Percentiles rank a stretch among this genome's conserved stretches.
Conservation (phyloP, 2,888 invertebrate genomes). For the Hymenopus coronatus region DNA sequence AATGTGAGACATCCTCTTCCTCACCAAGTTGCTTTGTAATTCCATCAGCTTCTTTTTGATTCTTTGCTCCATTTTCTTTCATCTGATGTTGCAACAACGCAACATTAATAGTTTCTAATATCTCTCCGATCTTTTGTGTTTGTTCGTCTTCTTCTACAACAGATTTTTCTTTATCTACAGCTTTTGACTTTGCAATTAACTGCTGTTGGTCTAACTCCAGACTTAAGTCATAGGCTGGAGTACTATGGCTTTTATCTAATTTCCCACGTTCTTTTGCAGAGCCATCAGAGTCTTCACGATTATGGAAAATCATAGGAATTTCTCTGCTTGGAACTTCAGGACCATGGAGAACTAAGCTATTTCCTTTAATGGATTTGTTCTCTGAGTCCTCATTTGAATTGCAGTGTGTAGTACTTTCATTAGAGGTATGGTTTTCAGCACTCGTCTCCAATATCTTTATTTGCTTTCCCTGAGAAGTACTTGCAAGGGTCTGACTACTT, state of each 20-base stretch:
- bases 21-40: not conserved
- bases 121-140: constrained; percentile 33
- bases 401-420: constrained; percentile 29
- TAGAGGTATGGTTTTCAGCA: not conserved
- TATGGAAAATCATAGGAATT: not conserved
- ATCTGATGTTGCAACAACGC: constrained; percentile 43
- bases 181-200: not conserved
- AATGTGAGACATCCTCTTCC: not conserved
- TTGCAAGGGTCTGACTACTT: constrained; percentile 40
- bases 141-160: constrained; percentile 42
- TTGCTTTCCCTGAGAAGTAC: not conserved
- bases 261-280: constrained; percentile 51
- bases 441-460: not conserved
- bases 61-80: constrained; percentile 26
- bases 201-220: not conserved
- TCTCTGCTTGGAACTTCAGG: not conserved
- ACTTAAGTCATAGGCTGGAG: constrained; percentile 71
- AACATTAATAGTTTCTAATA: constrained; percentile 47
- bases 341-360: not conserved
- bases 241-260: constrained; percentile 77
- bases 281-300: not conserved
- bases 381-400: not conserved
- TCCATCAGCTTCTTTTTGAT: not conserved
- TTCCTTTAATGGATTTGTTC: not conserved
- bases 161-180: not conserved